Base-by-base conservation (phyloP, 2,797 vertebrate genomes). In the Anguilla megastoma region DNA sequence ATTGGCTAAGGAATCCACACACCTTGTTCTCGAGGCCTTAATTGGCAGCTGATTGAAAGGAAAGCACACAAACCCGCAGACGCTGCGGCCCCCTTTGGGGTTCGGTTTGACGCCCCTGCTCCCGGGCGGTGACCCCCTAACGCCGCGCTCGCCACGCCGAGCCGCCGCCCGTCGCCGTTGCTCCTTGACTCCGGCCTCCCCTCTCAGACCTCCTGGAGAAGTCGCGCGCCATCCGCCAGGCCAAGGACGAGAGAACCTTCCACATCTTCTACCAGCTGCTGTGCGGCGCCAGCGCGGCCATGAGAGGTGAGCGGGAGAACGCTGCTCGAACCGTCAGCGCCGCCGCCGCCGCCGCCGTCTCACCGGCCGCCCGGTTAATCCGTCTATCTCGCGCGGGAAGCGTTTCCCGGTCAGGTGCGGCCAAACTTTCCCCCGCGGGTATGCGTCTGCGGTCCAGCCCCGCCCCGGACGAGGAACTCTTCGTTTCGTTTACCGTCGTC, bases 241-340 rank as follows among this genome's bases (percentile, higher is more conserved):
- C 97, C 91, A 98, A 97, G 92, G 98, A 98, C 1, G 98, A 98
- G 91, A 95, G 98, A 89, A 97, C 97, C 36, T 98, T 98, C 93
- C 98, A 98, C 91, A 94, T 98, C 89, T 98, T 98, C 91, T 98
- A 98, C 91, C 98, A 98, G 95, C 89, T 98, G 89, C 91, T 98
- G 84, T 96, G 95, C 88, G 98, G 98, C 3, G 96, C 97, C 0
- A 94, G 96, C 4, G 96, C 97, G 41, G 93, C 95, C 91, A 95
- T 94, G 33, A 96, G 93, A 94, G 95, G 98, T 98, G 83, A 94
- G 93, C 82, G 54, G 56, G 82, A 41, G n/a, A 54, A 2, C 7
- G 21, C 21, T 1, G 33, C 36, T 14, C 21, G 10, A 24, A 10
- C 10, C 48, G 76, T 84, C 56, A 16, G 21, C 33, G n/a, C 21